phyloP scores from a whole-genome alignment of 2,888 invertebrate genomes.

The Petrolisthes cinctipes region DNA sequence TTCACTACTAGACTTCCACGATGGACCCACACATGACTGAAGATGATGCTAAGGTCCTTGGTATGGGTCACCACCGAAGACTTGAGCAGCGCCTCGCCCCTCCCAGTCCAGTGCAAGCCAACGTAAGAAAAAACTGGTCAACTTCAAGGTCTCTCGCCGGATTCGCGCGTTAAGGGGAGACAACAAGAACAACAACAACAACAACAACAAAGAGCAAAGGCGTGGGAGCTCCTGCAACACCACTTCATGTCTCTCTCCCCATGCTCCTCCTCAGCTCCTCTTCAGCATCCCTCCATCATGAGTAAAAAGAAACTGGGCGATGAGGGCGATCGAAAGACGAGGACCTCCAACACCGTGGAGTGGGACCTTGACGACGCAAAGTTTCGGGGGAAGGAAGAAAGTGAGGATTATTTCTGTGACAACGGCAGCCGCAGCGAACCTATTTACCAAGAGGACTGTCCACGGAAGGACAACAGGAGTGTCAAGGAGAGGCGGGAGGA shows the following conservation, averaged over 20 bases:
- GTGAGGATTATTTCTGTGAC: not conserved
- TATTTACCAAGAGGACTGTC: not conserved
- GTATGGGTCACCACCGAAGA: slow-evolving; percentile 11
- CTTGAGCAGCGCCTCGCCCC: slow-evolving; percentile 33
- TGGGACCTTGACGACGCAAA: not conserved
- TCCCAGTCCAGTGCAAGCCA: not conserved
- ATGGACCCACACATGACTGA: slow-evolving; percentile 53
- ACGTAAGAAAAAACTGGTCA: slow-evolving; percentile 42
- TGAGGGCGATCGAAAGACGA: too few species aligned
- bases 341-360: too few species aligned
- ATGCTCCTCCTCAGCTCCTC: too few species aligned
- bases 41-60: not conserved
- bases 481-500: slow-evolving; percentile 20
- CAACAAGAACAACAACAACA: not conserved
- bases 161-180: not conserved
- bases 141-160: slow-evolving; percentile 34
- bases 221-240: slow-evolving; percentile 2
- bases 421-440: not conserved
- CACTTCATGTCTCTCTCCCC: too few species aligned
- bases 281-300: too few species aligned
- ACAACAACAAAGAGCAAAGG: not conserved
- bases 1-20: slow-evolving; percentile 2
- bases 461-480: slow-evolving; percentile 1
- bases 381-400: not conserved
- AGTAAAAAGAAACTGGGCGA: too few species aligned